Conservation (phyloP, 2,113 vertebrate species). For the Pterocles gutturalis region DNA sequence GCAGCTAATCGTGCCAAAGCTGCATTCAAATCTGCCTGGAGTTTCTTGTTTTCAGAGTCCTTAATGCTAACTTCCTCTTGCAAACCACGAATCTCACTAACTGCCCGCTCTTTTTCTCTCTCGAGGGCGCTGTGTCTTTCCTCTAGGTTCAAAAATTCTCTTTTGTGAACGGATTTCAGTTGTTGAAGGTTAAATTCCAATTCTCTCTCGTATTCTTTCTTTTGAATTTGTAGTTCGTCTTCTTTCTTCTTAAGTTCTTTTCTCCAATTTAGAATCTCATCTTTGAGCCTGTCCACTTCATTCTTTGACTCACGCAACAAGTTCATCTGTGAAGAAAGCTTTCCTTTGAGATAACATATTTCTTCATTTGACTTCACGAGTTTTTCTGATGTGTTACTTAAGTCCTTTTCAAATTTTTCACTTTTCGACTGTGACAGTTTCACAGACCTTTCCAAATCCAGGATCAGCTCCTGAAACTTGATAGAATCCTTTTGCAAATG, state of each 20-base stretch:
- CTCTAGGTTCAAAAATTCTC: conserved; percentile 71
- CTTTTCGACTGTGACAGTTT: conserved; percentile 74
- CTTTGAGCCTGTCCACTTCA: conserved; percentile 56
- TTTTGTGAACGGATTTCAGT: conserved; percentile 57
- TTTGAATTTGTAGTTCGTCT: conserved; percentile 49
- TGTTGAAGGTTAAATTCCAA: conserved; percentile 60
- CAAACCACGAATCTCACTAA: conserved; percentile 61
- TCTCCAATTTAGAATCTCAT: conserved; percentile 75
- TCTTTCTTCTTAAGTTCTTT: conserved; percentile 67
- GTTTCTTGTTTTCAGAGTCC: conserved; percentile 74
- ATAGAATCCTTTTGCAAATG: conserved; percentile 88
- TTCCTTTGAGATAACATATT: conserved; percentile 44
- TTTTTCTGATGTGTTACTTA: conserved; percentile 68
- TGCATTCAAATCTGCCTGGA: conserved; percentile 76
- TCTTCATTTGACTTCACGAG: conserved; percentile 54
- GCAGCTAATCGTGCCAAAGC: conserved; percentile 77
- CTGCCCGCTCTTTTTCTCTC: conserved; percentile 62
- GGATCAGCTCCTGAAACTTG: conserved; percentile 85
- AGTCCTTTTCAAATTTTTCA: conserved; percentile 75
- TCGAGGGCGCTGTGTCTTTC: conserved; percentile 67
- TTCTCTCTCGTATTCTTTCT: conserved; percentile 28
- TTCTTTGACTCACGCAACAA: conserved; percentile 70
- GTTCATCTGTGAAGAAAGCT: conserved; percentile 60
- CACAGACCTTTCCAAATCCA: conserved; percentile 82
- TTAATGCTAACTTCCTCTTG: conserved; percentile 65